Conservation (phyloP, 2,888 invertebrate genomes). For the Tachystola acroxantha region DNA sequence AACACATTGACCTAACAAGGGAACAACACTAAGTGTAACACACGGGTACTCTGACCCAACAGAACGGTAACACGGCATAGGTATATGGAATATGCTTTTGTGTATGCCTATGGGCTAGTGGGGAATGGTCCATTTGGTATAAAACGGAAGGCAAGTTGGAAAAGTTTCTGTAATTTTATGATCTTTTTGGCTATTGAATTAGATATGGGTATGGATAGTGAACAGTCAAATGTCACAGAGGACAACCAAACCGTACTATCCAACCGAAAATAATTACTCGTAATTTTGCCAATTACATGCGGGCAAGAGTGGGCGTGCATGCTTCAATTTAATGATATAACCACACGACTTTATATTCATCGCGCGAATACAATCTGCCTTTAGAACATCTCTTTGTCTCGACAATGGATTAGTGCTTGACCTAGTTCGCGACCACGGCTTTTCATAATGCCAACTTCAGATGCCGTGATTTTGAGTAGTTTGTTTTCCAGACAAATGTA, state of each 20-base stretch:
- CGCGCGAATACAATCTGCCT: constrained; percentile 42
- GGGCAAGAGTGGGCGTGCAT: constrained; percentile 39
- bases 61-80: too few species aligned
- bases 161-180: not conserved
- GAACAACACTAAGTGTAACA: too few species aligned
- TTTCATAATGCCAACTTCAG: not conserved
- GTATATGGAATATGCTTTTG: too few species aligned
- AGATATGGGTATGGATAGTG: too few species aligned
- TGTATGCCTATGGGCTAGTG: too few species aligned
- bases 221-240: not conserved
- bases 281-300: constrained; percentile 62
- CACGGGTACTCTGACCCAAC: too few species aligned
- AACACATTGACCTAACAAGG: too few species aligned
- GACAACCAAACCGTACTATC: too few species aligned
- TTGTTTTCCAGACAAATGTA: too few species aligned
- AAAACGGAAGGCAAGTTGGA: not conserved
- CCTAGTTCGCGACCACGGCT: constrained; percentile 18
- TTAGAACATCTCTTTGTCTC: constrained; percentile 9
- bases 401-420: constrained; percentile 30
- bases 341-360: constrained; percentile 30
- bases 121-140: constrained; percentile 4
- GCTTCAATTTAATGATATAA: constrained; percentile 32
- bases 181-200: too few species aligned
- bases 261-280: constrained; percentile 53
- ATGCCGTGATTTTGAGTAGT: not conserved